phyloP scores from a whole-genome alignment of 2,888 invertebrate genomes.

The Scaptomyza parva region DNA sequence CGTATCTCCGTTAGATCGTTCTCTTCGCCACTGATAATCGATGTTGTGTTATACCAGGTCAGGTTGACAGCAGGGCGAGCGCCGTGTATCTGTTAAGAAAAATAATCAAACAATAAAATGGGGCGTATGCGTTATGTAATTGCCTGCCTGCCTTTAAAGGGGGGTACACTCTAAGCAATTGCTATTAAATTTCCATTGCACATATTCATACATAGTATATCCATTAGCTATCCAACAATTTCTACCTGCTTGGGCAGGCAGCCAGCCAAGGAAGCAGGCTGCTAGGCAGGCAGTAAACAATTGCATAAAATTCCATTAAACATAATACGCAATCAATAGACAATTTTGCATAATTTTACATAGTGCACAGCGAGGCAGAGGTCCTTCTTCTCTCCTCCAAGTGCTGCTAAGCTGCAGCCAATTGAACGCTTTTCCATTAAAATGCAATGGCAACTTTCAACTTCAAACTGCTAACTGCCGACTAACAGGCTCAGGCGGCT shows the following conservation, averaged over 20 bases:
- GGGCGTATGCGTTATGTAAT: conserved; percentile 34
- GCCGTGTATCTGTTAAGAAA: conserved; percentile 87
- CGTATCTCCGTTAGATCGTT: conserved; percentile 83
- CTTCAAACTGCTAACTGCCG: conserved; percentile 6
- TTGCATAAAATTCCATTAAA: conserved; percentile 72
- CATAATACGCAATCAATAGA: conserved; percentile 73
- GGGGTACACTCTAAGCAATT: conserved; percentile 35
- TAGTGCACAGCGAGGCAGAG: conserved; percentile 40
- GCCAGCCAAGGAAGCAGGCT: not conserved
- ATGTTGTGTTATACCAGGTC: conserved; percentile 93
- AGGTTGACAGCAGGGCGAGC: conserved; percentile 93
- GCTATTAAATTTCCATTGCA: conserved; percentile 71
- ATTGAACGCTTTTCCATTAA: conserved; percentile 71
- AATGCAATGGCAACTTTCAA: conserved; percentile 54
- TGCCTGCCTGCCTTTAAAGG: not conserved
- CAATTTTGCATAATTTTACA: conserved; percentile 71
- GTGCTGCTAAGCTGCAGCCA: conserved; percentile 65
- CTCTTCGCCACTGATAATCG: conserved; percentile 78
- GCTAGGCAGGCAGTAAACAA: conserved; percentile 56
- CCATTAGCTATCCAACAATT: conserved; percentile 47
- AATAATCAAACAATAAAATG: conserved; percentile 2
- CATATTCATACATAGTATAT: conserved; percentile 40
- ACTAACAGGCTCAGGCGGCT: conserved; percentile 9
- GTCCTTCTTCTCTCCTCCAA: conserved; percentile 40
- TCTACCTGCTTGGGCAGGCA: conserved; percentile 12